A percentile compares a stretch with the other conserved stretches of the same genome.
These are phyloP conservation scores for Oncorhynchus nerka DNA, from an alignment of 2,113 vertebrate species.

Conservation along the genomic window DNA sequence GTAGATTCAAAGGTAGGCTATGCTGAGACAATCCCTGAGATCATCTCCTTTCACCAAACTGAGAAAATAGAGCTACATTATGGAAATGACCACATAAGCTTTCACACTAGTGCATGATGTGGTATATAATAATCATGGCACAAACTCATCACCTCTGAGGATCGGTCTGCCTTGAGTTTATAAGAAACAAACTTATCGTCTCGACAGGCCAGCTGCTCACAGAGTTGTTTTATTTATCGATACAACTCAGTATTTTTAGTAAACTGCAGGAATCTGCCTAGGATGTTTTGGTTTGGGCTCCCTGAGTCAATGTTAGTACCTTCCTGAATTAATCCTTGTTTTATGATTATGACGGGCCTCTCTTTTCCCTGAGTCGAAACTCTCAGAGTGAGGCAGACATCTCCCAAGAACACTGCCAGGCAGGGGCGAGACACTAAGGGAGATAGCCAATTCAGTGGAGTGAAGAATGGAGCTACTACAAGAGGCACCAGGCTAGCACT, in stretches of 20 bases:
- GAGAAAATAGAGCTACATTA: neutral
- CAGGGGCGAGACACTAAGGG: too few species aligned
- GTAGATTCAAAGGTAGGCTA: neutral
- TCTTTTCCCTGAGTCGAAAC: neutral
- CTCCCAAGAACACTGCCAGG: neutral
- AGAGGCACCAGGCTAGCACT: neutral
- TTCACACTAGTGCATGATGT: neutral
- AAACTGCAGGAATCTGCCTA: conserved; percentile 20
- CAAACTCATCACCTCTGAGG: neutral
- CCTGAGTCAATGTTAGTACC: neutral
- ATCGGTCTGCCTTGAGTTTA: conserved; percentile 5
- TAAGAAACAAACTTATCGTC: neutral
- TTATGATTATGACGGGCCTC: neutral
- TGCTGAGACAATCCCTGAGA: neutral
- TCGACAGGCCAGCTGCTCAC: neutral
- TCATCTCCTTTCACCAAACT: neutral
- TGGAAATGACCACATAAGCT: too few species aligned
- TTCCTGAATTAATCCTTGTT: neutral
- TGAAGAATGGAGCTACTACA: conserved; percentile 6
- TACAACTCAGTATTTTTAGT: conserved; percentile 27
- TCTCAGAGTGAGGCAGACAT: neutral
- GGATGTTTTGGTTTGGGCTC: conserved; percentile 11
- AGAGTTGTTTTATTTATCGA: conserved; percentile 27
- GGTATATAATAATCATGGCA: neutral
- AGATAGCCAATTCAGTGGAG: neutral